A percentile compares a stretch with the other conserved stretches of the same genome.
phyloP scores from a whole-genome alignment of 2,888 invertebrate species.

The Eilema sororculum region DNA sequence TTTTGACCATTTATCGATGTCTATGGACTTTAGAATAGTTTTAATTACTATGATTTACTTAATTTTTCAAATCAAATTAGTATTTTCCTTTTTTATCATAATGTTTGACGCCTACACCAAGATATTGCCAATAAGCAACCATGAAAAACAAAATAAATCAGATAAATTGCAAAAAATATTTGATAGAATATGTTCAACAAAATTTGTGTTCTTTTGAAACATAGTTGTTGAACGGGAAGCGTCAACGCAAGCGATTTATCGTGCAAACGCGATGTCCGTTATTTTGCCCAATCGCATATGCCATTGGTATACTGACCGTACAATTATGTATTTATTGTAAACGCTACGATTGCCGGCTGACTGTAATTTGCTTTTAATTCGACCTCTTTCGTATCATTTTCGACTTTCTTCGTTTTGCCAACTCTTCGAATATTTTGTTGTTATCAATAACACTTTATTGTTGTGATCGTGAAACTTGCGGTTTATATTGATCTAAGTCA shows the following conservation, averaged over 20 bases:
- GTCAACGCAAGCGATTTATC: conserved; percentile 66
- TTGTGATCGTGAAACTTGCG: conserved; percentile 24
- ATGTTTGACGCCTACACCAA: conserved; percentile 15
- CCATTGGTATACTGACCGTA: conserved; percentile 83
- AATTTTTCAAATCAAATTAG: too few species aligned
- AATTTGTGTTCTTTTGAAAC: conserved; percentile 26
- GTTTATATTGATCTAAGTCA: conserved; percentile 26
- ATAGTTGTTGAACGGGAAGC: conserved; percentile 40
- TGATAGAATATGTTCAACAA: conserved; percentile 23
- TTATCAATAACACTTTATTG: conserved; percentile 46
- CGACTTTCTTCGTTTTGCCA: conserved; percentile 80
- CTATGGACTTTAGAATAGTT: too few species aligned
- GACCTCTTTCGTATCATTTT: conserved; percentile 85
- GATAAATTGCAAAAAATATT: conserved; percentile 25
- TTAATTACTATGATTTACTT: too few species aligned
- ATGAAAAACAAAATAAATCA: too few species aligned
- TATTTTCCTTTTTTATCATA: conserved; percentile 14
- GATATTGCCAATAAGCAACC: conserved; percentile 21
- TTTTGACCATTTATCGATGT: too few species aligned
- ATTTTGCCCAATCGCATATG: conserved; percentile 80
- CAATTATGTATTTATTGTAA: conserved; percentile 88
- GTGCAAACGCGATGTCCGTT: conserved; percentile 71
- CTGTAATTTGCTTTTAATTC: conserved; percentile 87
- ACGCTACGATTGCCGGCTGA: conserved; percentile 84
- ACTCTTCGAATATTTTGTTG: conserved; percentile 71